A percentile compares a stretch with the other conserved stretches of the same genome.
Evolutionary conservation across 2,888 invertebrate species (phyloP).

Genomic region (Ormyrus rosae): DNA sequence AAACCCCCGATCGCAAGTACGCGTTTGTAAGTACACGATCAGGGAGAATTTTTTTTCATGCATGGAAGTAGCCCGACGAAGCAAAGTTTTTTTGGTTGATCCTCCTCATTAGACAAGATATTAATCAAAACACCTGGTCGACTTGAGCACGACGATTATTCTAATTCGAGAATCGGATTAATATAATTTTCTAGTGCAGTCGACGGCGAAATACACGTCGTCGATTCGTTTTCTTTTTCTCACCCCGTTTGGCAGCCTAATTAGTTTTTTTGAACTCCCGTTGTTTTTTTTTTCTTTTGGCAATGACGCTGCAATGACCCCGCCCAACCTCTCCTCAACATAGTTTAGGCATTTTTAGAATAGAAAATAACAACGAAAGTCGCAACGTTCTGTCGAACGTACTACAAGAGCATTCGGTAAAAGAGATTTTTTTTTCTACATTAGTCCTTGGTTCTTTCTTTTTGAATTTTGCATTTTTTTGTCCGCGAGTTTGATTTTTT

Average conservation of each 20-base stretch:
- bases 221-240: conserved; percentile 15
- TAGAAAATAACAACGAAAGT: conserved; percentile 32
- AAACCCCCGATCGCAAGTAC: conserved; percentile 21
- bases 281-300: conserved; percentile 37
- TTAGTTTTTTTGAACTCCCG: conserved; percentile 1
- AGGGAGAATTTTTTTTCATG: conserved; percentile 24
- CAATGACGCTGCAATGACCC: conserved; percentile 24
- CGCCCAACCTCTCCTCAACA: conserved; percentile 12
- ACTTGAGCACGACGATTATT: conserved; percentile 6
- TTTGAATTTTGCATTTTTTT: not conserved
- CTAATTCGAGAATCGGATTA: not conserved
- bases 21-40: conserved; percentile 54
- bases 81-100: conserved; percentile 18
- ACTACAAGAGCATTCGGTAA: not conserved
- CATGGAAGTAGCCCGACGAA: conserved; percentile 32
- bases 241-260: conserved; percentile 22
- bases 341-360: conserved; percentile 35
- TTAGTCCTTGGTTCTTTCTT: not conserved
- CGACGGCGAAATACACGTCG: conserved; percentile 37
- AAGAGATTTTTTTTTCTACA: not conserved
- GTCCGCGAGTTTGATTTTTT: not conserved
- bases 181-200: not conserved
- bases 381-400: conserved; percentile 29
- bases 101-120: not conserved
- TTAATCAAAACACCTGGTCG: not conserved